A percentile compares a stretch with the other conserved stretches of the same genome.
Evolutionary conservation across 2,113 vertebrate genomes (phyloP).

Genomic region (Megaceryle torquata): DNA sequence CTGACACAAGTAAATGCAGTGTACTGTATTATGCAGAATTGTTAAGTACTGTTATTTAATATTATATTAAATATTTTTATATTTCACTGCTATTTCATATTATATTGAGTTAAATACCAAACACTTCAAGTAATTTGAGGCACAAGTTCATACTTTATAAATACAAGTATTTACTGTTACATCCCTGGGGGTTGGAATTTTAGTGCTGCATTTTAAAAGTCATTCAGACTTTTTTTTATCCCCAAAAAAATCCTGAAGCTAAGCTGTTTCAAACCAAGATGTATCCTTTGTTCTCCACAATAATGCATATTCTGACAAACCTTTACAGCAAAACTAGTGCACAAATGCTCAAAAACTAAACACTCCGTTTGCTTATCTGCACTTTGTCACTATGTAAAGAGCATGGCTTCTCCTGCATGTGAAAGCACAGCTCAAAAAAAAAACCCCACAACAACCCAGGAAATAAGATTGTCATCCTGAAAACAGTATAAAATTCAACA

Average conservation of each 20-base stretch:
- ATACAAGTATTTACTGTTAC: not conserved
- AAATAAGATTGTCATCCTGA: not conserved
- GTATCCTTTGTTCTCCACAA: not conserved
- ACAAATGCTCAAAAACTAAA: not conserved
- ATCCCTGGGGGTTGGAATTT: not conserved
- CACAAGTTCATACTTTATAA: not conserved
- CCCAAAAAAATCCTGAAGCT: not conserved
- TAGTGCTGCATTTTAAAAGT: not conserved
- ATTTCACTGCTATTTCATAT: not conserved
- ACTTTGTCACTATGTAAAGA: not conserved
- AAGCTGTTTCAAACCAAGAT: not conserved
- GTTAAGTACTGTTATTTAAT: not conserved
- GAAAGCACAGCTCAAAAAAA: not conserved
- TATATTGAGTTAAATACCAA: not conserved
- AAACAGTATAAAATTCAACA: slow-evolving; percentile 19
- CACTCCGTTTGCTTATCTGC: not conserved
- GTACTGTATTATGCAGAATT: not conserved
- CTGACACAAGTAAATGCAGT: not conserved
- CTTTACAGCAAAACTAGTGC: not conserved
- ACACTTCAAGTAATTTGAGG: not conserved
- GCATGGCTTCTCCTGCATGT: fast-evolving
- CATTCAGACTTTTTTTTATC: not conserved
- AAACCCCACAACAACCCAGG: not conserved
- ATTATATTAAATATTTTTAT: not conserved
- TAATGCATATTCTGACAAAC: not conserved